Conservation (phyloP, 2,888 invertebrate genomes). For the Falcaria lacertinaria region DNA sequence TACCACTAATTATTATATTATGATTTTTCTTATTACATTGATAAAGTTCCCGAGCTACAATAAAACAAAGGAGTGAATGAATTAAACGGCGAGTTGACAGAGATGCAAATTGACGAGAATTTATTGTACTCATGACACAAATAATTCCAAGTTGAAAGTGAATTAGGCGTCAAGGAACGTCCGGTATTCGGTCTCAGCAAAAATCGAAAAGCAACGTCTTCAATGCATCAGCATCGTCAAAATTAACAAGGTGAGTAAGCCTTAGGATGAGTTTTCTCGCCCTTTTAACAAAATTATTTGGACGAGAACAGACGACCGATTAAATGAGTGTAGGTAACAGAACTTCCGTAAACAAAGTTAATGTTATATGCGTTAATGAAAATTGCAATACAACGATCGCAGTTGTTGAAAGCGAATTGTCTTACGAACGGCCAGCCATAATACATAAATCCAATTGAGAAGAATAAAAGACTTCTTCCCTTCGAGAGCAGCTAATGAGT, state of each 20-base stretch:
- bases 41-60: no score
- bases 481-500: no score
- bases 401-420: no score
- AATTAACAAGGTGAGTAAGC: constrained; percentile 52
- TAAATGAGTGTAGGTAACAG: not conserved
- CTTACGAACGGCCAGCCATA: no score
- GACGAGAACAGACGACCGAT: not conserved
- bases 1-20: no score
- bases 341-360: no score
- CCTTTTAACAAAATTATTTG: constrained; percentile 24
- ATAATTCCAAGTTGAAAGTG: constrained; percentile 46
- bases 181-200: constrained; percentile 21
- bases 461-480: no score
- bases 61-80: no score
- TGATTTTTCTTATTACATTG: no score
- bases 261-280: constrained; percentile 39
- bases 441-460: no score
- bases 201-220: constrained; percentile 13
- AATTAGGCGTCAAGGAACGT: constrained; percentile 41
- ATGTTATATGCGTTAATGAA: no score
- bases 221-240: constrained; percentile 31
- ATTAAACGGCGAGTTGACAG: constrained; percentile 24
- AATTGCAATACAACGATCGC: no score
- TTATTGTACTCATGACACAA: constrained; percentile 40
- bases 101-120: constrained; percentile 35